Base-by-base conservation (phyloP, 2,888 invertebrate species). In the Eilema depressum region DNA sequence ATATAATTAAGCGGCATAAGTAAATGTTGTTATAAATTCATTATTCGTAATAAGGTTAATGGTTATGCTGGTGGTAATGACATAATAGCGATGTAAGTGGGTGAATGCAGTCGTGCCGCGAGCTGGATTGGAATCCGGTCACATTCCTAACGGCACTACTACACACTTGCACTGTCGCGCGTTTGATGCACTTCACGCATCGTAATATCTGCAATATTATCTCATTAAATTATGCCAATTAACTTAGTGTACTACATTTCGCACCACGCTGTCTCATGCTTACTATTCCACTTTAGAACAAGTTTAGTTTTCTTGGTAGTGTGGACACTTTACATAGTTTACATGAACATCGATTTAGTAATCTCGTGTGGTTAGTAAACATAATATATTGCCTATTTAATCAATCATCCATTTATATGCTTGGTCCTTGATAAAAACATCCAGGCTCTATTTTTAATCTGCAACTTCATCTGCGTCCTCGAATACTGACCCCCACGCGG, bases 31-130 rank as follows among this genome's bases (percentile, higher is more conserved):
- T 17, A 66, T 63, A 71, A 66, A 70, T 69, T 73, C 66, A 64
- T 70, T 70, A 76, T 71, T 66, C 70, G 71, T 76, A 78, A 75
- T 74, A 79, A 66, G 82, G 87, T 87, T 88, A 88, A 89, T 89
- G 89, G 90, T 93, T 91, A 90, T 88, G 88, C 84, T 88, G 83
- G 79, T 89, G 89, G 87, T 79, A 92, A 91, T 94, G 92, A 93
- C 90, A 92, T 93, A 93, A 93, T 88, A 86, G 83, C 85, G 74
- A 86, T 89, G 88, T 85, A 87, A 91, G 90, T 91, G 84, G 89
- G 89, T 88, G 88, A 91, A 88, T 86, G 89, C 86, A 84, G 87
- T 84, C 83, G 83, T 83, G 87, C 79, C 78, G 85, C 84, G 81
- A 84, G 83, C 85, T 83, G 85, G 85, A 83, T 86, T 76, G 92